Evolutionary conservation across 2,888 invertebrate genomes (phyloP), one percentile per base, ranked within the genome.

Genomic region (Orchesellides sinensis): DNA sequence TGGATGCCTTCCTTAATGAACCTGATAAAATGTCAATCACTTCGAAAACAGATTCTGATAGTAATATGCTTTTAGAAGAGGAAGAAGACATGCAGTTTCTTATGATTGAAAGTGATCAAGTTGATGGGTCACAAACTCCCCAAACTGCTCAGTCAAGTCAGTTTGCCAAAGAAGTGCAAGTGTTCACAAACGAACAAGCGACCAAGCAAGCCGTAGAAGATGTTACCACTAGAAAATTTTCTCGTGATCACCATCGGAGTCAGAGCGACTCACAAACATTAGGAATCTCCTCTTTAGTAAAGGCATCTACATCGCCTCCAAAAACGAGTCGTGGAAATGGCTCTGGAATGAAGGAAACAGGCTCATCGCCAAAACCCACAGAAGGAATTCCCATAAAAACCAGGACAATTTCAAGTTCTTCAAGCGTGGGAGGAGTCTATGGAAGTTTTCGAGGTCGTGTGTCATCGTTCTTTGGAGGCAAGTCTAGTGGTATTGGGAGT

Each of bases 231-330:
- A 61, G 85, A 47, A 85, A 78, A 82, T 77, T 86, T 14, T 81
- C 83, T 10, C 72, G 84, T 63, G 80, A 59, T 14, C 87, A 87
- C 56, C 84, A 84, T 52, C 83, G 87, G 25, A 85, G 85, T 70
- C 87, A 87, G 63, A 86, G 86, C 73, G 87, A 87, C 47, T 87
- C 87, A 5, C 86, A 86, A 54, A 80, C 86, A 0, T 27, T 85
- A 8, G 83, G 79, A 23, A 75, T 73, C 27, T 74, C 81, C 6
- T 61, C 69, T 2, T 21, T 65, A 19, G 70, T 56, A 6, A 70
- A 79, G 23, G 72, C 40, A 29, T 66, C 77, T 4, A 77, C 70
- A 14, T 75, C 81, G 3, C 74, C 81, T 21, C 80, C 80, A n/a
- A 80, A 80, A 73, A 80, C 80, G 1, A 73, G 80, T 35, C 35